Evolutionary conservation across 2,113 vertebrate genomes (phyloP).

Genomic region (Peucedramus taeniatus): DNA sequence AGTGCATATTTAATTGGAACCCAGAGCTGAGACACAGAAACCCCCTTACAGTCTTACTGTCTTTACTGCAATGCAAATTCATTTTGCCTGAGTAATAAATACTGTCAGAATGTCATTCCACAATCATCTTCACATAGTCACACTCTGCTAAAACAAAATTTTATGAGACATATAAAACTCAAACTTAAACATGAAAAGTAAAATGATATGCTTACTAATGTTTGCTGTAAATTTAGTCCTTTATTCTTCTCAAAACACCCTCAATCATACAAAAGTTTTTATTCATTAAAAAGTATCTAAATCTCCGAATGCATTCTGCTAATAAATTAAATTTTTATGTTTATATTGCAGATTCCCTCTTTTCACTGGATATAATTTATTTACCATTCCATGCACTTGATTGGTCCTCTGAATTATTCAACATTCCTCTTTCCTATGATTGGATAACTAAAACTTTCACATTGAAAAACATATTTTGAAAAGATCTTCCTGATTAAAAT

Average conservation of each 20-base stretch:
- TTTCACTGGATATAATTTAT: background rate
- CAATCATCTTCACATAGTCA: background rate
- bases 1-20: background rate
- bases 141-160: background rate
- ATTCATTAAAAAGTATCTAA: background rate
- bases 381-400: background rate
- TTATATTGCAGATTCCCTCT: background rate
- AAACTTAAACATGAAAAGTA: background rate
- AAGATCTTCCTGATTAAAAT: background rate
- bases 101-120: background rate
- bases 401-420: background rate
- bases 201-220: background rate
- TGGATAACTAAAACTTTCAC: background rate
- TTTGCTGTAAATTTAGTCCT: background rate
- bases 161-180: background rate
- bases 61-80: background rate
- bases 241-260: background rate
- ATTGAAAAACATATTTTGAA: background rate
- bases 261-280: background rate
- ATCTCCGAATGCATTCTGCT: background rate
- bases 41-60: background rate
- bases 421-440: background rate
- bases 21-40: background rate
- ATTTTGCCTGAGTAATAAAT: background rate
- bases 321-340: background rate